Percentiles rank a stretch among this genome's conserved stretches.
These are phyloP conservation scores for Andrena trimmerana DNA, from an alignment of 2,888 invertebrate genomes.

Conservation along the genomic window DNA sequence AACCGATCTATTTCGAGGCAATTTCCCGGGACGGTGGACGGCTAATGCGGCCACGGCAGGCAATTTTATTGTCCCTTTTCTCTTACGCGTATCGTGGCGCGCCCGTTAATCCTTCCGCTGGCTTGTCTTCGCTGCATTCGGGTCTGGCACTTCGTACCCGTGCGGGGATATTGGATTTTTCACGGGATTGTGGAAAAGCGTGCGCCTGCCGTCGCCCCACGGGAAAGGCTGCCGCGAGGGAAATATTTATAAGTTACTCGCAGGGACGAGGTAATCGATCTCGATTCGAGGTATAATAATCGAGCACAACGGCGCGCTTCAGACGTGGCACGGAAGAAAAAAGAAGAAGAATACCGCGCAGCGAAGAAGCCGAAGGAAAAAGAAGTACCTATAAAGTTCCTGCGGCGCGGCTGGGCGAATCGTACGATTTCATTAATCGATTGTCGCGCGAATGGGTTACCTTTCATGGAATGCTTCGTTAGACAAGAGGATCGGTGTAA, in stretches of 20 bases:
- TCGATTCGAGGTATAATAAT: constrained; percentile 11
- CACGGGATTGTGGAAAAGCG: constrained; percentile 78
- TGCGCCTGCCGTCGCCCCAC: constrained; percentile 80
- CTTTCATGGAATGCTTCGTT: constrained; percentile 11
- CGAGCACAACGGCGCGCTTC: neutral
- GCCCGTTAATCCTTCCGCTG: constrained; percentile 5
- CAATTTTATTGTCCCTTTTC: constrained; percentile 3
- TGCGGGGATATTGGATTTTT: constrained; percentile 76
- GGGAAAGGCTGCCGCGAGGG: constrained; percentile 74
- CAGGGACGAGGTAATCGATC: neutral
- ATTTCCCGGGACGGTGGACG: constrained; percentile 18
- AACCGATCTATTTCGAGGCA: constrained; percentile 11
- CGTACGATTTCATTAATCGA: constrained; percentile 71
- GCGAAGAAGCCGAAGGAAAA: neutral
- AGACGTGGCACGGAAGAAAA: neutral
- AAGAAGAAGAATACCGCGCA: neutral
- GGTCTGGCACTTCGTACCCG: constrained; percentile 78
- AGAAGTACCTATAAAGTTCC: constrained; percentile 18
- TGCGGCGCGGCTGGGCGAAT: constrained; percentile 36
- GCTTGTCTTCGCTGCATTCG: constrained; percentile 45
- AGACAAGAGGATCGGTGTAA: constrained; percentile 38
- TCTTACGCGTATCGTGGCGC: neutral
- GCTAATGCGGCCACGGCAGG: neutral
- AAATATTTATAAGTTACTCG: constrained; percentile 49
- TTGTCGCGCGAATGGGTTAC: constrained; percentile 64